Evolutionary conservation across 2,888 invertebrate genomes (phyloP), one percentile per base, ranked within the genome.

Genomic region (Rhamnusium bicolor): DNA sequence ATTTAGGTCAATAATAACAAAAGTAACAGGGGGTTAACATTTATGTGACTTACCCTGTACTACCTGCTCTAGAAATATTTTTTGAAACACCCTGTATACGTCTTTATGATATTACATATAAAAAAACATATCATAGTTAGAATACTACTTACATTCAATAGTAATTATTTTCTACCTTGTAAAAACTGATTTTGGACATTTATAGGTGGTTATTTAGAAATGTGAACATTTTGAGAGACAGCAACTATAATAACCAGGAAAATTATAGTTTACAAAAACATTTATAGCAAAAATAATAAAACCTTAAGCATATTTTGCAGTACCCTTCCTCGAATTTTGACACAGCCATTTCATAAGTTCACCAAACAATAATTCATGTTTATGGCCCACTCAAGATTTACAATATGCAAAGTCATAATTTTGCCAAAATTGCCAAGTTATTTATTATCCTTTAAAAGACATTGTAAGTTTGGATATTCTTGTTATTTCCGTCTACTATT

Each of bases 331-430:
- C 40, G 40, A 40, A 40, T 40, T 40, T 14, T 40, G 12, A 40
- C n/a, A 40, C 40, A 29, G 14, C 18, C 53, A 12, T 65, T 18
- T 19, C 19, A 19, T 18, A 40, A 14, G 19, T 53, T 32, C 12
- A 32, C 65, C 40, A 32, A 65, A 53, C 51, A 53, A 32, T 53
- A 53, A n/a, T 51, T 53, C 65, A 61, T 16, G 14, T 67, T 67
- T 67, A 67, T 27, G 51, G n/a, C 67, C 56, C 56, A 40, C 56
- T 56, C 14, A 19, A 56, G 67, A 67, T 67, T 56, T 67, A 67
- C 67, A 67, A 67, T 67, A 46, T 40, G 56, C 56, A 56, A 16
- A 24, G 58, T 67, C 67, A 67, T 67, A 67, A 67, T 56, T 67
- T 53, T 21, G 51, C 14, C 67, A 56, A 46, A 67, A 67, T 67